These are phyloP conservation scores for Hylomyscus alleni DNA, from an alignment of 2,797 vertebrate genomes.

Conservation along the genomic window DNA sequence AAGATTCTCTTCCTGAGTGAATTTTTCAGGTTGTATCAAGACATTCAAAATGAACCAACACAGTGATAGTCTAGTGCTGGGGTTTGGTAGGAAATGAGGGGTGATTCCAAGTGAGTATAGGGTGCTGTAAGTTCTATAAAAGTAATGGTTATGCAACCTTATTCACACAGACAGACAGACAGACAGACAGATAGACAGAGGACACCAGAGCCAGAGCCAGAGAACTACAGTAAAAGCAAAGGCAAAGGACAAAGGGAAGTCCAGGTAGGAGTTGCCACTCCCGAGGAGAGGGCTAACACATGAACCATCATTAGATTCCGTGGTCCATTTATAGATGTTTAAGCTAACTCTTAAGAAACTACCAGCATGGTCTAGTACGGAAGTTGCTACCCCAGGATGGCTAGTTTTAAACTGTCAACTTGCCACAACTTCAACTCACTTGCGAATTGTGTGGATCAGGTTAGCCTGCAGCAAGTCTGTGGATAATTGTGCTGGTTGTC, in stretches of 20 bases:
- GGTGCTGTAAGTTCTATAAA: slow-evolving; percentile 13
- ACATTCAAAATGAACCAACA: neutral
- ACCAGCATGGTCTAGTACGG: neutral
- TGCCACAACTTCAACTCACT: neutral
- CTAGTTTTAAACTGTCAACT: neutral
- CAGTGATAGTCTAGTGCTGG: neutral
- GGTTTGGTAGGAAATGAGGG: neutral
- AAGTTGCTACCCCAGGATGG: neutral
- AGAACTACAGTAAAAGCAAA: neutral
- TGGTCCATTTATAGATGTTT: neutral
- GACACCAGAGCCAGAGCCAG: neutral
- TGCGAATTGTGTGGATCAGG: neutral
- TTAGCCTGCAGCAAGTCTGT: neutral
- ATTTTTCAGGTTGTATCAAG: neutral
- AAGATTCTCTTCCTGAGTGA: neutral
- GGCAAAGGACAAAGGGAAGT: neutral
- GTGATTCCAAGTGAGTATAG: neutral
- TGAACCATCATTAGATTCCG: neutral
- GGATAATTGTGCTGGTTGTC: neutral
- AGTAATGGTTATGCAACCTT: neutral
- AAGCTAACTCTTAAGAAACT: neutral
- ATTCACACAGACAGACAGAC: neutral
- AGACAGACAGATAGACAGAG: neutral
- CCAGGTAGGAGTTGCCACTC: neutral
- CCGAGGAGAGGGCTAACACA: neutral